phyloP scores from a whole-genome alignment of 2,113 vertebrate species.

The Oophaga pumilio region DNA sequence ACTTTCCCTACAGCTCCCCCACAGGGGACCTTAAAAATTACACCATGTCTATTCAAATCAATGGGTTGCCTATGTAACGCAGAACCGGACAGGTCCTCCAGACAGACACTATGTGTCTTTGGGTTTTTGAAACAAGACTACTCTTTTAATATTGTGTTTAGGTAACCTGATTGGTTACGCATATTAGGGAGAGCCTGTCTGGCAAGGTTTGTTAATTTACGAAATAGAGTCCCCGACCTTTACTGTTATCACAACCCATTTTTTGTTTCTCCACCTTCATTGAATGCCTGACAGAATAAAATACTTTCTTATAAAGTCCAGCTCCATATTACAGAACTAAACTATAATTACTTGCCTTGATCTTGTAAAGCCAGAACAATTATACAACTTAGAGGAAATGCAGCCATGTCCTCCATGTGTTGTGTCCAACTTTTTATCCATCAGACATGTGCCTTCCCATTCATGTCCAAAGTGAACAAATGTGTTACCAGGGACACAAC shows the following conservation, averaged over 20 bases:
- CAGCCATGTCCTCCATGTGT: conserved; percentile 4
- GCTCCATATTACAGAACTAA: neutral
- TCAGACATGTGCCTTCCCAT: neutral
- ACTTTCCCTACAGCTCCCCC: neutral
- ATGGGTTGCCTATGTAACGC: neutral
- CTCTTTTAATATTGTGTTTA: neutral
- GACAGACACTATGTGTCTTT: neutral
- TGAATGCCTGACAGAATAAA: neutral
- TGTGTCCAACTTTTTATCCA: neutral
- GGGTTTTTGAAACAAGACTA: neutral
- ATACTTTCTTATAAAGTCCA: neutral
- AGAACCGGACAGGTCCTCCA: neutral
- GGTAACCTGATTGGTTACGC: neutral
- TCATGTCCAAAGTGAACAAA: neutral
- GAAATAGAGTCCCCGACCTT: neutral
- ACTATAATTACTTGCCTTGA: neutral
- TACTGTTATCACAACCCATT: neutral
- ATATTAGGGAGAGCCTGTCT: neutral
- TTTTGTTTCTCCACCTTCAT: neutral
- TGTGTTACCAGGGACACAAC: neutral
- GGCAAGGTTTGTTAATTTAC: neutral
- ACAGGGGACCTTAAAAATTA: neutral
- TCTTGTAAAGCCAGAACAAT: neutral
- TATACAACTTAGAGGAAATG: neutral
- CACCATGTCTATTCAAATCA: neutral